Percentiles rank a stretch among this genome's conserved stretches.
phyloP scores from a whole-genome alignment of 1,140 invertebrate genomes.

The Drosophila pallidifrons region DNA sequence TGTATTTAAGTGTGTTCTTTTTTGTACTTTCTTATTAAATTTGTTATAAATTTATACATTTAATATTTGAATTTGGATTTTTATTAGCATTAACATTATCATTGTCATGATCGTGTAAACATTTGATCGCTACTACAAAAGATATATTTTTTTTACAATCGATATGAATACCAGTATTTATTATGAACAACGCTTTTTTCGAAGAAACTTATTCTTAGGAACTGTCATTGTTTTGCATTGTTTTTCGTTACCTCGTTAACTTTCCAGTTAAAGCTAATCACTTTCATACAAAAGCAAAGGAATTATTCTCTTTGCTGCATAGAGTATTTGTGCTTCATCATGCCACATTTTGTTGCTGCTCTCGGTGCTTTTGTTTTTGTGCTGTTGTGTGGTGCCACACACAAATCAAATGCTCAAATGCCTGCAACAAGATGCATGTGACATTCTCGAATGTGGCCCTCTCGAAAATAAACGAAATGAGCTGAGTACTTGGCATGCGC shows the following conservation, averaged over 20 bases:
- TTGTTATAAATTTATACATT: no score
- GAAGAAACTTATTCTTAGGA: no score
- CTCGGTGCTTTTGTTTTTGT: slow-evolving; percentile 13
- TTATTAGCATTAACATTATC: no score
- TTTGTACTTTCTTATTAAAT: no score
- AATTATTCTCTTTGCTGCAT: slow-evolving; percentile 1
- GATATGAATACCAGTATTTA: no score
- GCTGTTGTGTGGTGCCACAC: slow-evolving; percentile 35
- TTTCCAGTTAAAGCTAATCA: not conserved
- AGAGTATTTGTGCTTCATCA: slow-evolving; percentile 49
- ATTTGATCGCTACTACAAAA: no score
- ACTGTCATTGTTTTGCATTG: not conserved
- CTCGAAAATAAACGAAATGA: slow-evolving; percentile 51
- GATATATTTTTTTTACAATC: no score
- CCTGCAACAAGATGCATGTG: slow-evolving; percentile 58
- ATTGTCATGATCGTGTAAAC: no score
- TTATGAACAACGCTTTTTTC: not conserved
- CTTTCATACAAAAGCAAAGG: not conserved
- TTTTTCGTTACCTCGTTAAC: not conserved
- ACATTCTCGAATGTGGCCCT: slow-evolving; percentile 55
- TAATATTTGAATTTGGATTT: no score
- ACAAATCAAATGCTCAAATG: slow-evolving; percentile 65
- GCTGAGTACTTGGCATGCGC: slow-evolving; percentile 66
- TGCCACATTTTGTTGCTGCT: slow-evolving; percentile 7
- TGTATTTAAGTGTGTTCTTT: no score